These are phyloP conservation scores for Matsumyia berberina DNA, from an alignment of 2,888 invertebrate genomes.

Conservation along the genomic window DNA sequence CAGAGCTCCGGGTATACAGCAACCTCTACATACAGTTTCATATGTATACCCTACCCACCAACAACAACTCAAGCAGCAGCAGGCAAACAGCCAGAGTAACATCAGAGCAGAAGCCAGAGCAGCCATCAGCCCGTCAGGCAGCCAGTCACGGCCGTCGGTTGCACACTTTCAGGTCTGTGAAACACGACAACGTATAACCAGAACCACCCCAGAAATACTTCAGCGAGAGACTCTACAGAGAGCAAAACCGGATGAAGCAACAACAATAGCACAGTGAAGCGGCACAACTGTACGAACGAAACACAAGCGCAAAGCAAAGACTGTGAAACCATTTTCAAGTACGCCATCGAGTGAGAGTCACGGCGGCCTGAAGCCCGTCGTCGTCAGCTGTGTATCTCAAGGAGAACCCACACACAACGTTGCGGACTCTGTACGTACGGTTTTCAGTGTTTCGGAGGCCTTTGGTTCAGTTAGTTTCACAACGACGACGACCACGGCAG, in stretches of 20 bases:
- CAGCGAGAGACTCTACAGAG: conserved; percentile 71
- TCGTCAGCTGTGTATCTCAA: conserved; percentile 68
- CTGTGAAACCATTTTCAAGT: conserved; percentile 76
- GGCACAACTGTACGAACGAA: conserved; percentile 43
- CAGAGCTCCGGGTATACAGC: conserved; percentile 42
- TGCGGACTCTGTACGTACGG: conserved; percentile 63
- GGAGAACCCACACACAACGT: conserved; percentile 69
- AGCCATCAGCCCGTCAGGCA: conserved; percentile 57
- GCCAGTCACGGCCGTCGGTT: conserved; percentile 69
- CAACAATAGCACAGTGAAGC: conserved; percentile 58
- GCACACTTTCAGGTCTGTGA: conserved; percentile 67
- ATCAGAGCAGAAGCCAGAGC: conserved; percentile 48
- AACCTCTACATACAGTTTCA: conserved; percentile 43
- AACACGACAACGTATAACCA: conserved; percentile 53
- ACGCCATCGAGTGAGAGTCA: conserved; percentile 75
- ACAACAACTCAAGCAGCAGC: conserved; percentile 41
- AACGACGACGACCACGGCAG: conserved; percentile 48
- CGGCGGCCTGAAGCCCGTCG: conserved; percentile 73
- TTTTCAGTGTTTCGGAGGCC: conserved; percentile 70
- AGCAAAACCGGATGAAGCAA: conserved; percentile 74
- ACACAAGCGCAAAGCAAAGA: conserved; percentile 70
- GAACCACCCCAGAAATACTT: conserved; percentile 73
- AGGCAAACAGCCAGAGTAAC: conserved; percentile 47
- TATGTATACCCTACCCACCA: conserved; percentile 22
- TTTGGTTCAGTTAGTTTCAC: conserved; percentile 68